Evolutionary conservation across 2,113 vertebrate genomes (phyloP).

Genomic region (Halcyon malimbica): DNA sequence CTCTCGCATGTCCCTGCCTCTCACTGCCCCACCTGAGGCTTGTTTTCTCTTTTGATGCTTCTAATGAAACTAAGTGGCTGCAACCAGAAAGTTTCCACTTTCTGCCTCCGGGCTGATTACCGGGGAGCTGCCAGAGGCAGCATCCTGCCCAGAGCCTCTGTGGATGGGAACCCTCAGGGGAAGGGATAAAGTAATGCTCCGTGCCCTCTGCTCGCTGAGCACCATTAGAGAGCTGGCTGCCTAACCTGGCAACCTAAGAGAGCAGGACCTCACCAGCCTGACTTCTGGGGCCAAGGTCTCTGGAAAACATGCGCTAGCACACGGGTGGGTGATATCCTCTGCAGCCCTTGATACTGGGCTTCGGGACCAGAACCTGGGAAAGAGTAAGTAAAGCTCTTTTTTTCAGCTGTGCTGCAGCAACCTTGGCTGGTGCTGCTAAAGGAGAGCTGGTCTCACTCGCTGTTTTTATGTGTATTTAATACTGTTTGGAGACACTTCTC

Average conservation of each 20-base stretch:
- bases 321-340: background rate
- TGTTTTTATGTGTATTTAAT: background rate
- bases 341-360: background rate
- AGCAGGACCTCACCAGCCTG: background rate
- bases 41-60: slow-evolving; percentile 11
- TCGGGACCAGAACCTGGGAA: background rate
- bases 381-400: background rate
- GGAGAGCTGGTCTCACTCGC: background rate
- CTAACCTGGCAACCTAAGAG: background rate
- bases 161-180: slow-evolving; percentile 10
- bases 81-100: slow-evolving; percentile 52
- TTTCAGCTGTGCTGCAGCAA: background rate
- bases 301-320: background rate
- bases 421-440: background rate
- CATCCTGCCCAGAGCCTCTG: background rate
- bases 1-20: background rate
- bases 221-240: slow-evolving; percentile 36
- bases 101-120: slow-evolving; percentile 48
- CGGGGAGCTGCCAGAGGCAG: background rate
- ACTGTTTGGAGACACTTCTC: background rate
- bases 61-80: slow-evolving; percentile 68
- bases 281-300: background rate
- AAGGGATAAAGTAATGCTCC: background rate
- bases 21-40: background rate
- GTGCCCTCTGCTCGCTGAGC: slow-evolving; percentile 40